These are phyloP conservation scores for Solenopsis fugax DNA, from an alignment of 1,140 invertebrate species.

Conservation along the genomic window DNA sequence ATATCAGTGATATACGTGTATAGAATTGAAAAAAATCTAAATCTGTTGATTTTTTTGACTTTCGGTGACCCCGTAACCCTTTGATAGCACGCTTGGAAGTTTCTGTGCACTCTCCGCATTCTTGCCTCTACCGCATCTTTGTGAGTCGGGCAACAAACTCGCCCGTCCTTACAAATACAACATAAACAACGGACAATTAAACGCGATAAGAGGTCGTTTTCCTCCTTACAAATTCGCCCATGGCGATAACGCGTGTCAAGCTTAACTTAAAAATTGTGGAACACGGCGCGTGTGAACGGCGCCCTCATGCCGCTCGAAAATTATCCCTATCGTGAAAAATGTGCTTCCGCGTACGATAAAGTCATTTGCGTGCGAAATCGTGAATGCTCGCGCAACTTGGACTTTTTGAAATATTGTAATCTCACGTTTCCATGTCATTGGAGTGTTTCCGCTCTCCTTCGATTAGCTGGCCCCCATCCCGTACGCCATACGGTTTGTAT, in stretches of 20 bases:
- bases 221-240: background rate
- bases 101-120: background rate
- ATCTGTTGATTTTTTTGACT: background rate
- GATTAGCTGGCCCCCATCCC: background rate
- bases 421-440: slow-evolving; percentile 2
- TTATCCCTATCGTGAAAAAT: slow-evolving; percentile 17
- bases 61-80: background rate
- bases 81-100: background rate
- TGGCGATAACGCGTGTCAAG: background rate
- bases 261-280: background rate
- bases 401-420: background rate
- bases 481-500: background rate
- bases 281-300: background rate
- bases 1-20: background rate
- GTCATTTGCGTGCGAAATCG: background rate
- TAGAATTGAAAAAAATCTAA: background rate
- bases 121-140: background rate
- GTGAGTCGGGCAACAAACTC: background rate
- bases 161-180: background rate
- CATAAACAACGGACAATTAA: background rate
- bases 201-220: background rate
- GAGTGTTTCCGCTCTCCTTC: background rate
- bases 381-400: no score
- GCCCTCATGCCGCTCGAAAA: background rate
- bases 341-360: background rate